These are phyloP conservation scores for Drosophila pruinosa DNA, from an alignment of 1,140 invertebrate species.

Conservation along the genomic window DNA sequence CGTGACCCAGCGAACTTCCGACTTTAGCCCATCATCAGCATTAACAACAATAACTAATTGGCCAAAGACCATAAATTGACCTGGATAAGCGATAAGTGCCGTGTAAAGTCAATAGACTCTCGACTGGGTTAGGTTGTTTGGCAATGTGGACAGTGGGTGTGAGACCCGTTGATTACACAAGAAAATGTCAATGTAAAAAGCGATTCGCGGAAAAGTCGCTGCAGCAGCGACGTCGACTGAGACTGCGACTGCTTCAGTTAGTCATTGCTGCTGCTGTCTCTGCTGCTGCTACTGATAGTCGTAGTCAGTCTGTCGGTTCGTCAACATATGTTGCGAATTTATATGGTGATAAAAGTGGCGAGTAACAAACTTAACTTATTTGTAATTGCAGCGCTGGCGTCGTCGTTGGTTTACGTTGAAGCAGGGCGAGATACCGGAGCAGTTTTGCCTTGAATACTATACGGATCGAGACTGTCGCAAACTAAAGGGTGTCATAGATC, in stretches of 20 bases:
- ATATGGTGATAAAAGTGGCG: too few relatives aligned
- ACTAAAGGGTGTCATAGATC: constrained; percentile 95
- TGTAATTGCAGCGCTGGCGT: constrained; percentile 92
- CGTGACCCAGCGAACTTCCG: constrained; percentile 27
- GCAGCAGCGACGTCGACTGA: background rate
- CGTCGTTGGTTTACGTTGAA: constrained; percentile 95
- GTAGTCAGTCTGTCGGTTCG: background rate
- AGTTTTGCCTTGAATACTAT: constrained; percentile 97
- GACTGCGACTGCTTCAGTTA: constrained; percentile 2
- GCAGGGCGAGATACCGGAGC: constrained; percentile 94
- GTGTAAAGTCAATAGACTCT: constrained; percentile 25
- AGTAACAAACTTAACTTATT: too few relatives aligned
- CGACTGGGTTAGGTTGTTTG: constrained; percentile 27
- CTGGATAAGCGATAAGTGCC: background rate
- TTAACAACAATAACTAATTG: background rate
- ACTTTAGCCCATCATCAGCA: background rate
- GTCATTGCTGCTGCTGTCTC: background rate
- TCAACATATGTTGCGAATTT: too few relatives aligned
- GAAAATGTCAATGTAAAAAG: constrained; percentile 71
- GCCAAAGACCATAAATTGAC: background rate
- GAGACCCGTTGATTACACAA: constrained; percentile 56
- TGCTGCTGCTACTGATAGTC: constrained; percentile 7
- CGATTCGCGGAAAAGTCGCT: constrained; percentile 64
- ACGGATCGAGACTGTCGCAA: constrained; percentile 93
- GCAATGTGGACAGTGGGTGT: constrained; percentile 54